Evolutionary conservation across 53 echinoderm and acorn worm genomes (phyloP).

Genomic region (Hippasteria phrygiana): DNA sequence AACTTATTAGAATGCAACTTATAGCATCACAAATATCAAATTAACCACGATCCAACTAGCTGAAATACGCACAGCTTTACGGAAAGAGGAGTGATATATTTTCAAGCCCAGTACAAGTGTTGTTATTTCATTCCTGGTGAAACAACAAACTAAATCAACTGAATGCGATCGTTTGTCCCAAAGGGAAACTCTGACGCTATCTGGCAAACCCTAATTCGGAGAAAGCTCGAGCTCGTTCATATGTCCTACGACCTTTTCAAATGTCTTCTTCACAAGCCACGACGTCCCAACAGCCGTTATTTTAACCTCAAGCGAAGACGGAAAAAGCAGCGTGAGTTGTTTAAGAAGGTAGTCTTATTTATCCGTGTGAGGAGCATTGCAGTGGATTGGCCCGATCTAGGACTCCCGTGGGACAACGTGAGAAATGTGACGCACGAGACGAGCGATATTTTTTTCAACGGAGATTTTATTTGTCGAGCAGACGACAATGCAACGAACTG

Average conservation of each 20-base stretch:
- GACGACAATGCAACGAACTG: neutral
- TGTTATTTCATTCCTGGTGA: neutral
- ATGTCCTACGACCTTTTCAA: neutral
- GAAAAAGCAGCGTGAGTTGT: neutral
- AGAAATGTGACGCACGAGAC: slow-evolving; percentile 47
- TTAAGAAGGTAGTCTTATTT: slow-evolving; percentile 1
- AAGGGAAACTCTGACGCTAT: neutral
- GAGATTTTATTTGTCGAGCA: neutral
- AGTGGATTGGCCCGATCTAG: neutral
- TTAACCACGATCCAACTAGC: too few relatives aligned
- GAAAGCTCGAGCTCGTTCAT: neutral
- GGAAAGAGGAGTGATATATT: too few relatives aligned
- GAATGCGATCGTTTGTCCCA: neutral
- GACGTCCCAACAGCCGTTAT: neutral
- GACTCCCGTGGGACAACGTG: slow-evolving; percentile 43
- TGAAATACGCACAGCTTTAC: too few relatives aligned
- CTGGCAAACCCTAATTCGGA: neutral
- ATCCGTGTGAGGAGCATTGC: neutral
- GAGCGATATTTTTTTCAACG: neutral
- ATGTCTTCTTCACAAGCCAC: neutral
- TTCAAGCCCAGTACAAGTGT: too few relatives aligned
- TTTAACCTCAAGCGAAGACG: slow-evolving; percentile 4
- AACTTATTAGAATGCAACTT: too few relatives aligned
- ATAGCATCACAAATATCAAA: too few relatives aligned
- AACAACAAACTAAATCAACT: neutral